phyloP scores from a whole-genome alignment of 2,888 invertebrate species.

The Petrolisthes cinctipes region DNA sequence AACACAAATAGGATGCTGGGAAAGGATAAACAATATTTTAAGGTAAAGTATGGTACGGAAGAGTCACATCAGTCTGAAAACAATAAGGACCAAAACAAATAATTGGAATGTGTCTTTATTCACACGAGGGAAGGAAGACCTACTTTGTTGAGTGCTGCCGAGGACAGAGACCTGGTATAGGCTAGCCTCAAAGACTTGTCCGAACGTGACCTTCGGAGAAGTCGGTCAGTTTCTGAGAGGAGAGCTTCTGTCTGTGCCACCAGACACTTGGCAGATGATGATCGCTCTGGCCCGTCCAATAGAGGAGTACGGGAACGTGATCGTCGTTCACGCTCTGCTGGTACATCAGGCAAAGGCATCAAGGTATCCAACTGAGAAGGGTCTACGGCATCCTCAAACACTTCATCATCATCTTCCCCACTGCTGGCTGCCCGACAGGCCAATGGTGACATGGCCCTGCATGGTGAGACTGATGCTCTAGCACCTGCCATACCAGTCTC shows the following conservation, averaged over 20 bases:
- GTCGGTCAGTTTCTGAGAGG: constrained; percentile 59
- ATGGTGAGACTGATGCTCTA: constrained; percentile 9
- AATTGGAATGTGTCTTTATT: background rate
- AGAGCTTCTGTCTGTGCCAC: constrained; percentile 59
- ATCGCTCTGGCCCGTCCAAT: constrained; percentile 45
- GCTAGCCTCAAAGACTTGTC: constrained; percentile 62
- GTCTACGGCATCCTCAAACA: constrained; percentile 60
- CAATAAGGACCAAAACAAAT: too few relatives aligned
- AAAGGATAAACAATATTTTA: background rate
- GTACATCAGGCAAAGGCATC: constrained; percentile 60
- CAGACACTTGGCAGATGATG: constrained; percentile 45
- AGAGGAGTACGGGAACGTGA: constrained; percentile 55
- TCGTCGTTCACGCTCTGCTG: constrained; percentile 38
- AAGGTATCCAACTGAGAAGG: constrained; percentile 58
- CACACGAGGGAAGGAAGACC: constrained; percentile 26
- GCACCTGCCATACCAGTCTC: constrained; percentile 18
- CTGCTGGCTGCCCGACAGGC: background rate
- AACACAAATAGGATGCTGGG: background rate
- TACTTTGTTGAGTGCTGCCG: constrained; percentile 59
- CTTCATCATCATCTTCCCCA: constrained; percentile 46
- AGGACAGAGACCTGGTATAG: constrained; percentile 58
- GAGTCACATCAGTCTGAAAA: too few relatives aligned
- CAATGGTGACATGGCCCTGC: background rate
- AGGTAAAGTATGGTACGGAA: too few relatives aligned
- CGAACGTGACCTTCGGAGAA: constrained; percentile 63